Conservation (phyloP, 2,113 vertebrate genomes). For the Rhabdomys dilectus region DNA sequence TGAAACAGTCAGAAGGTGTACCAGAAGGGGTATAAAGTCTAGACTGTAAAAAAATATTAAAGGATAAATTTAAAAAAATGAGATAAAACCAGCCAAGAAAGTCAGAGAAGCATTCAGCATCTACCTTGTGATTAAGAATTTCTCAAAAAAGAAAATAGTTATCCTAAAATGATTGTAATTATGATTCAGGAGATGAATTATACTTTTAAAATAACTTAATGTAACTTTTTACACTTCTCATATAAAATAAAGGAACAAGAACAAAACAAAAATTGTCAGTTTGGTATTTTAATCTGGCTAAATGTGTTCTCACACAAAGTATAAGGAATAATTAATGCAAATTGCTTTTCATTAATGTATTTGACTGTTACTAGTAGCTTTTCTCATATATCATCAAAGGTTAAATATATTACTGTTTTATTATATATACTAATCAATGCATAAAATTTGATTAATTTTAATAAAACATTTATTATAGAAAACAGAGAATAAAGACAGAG, state of each 20-base stretch:
- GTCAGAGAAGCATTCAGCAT: rapidly evolving
- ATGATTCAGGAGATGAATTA: background rate
- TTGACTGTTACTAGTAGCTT: background rate
- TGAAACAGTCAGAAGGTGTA: no score
- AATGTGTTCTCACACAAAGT: rapidly evolving
- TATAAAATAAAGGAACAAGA: background rate
- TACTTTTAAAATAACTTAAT: background rate
- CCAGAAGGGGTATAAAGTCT: no score
- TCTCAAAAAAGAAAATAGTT: background rate
- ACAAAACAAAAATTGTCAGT: background rate
- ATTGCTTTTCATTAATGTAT: background rate
- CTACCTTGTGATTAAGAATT: background rate
- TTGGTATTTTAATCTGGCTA: background rate
- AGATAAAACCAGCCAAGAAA: background rate
- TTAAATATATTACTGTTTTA: background rate
- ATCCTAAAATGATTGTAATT: background rate
- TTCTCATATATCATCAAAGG: background rate
- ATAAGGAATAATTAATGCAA: background rate
- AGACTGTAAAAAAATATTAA: no score
- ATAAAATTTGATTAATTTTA: background rate
- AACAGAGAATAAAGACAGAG: background rate
- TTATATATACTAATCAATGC: background rate
- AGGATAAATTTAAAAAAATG: no score
- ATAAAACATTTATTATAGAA: background rate
- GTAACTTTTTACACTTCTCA: background rate